These are phyloP conservation scores for Campylomormyrus numenius DNA, from an alignment of 2,113 vertebrate species.

Conservation along the genomic window DNA sequence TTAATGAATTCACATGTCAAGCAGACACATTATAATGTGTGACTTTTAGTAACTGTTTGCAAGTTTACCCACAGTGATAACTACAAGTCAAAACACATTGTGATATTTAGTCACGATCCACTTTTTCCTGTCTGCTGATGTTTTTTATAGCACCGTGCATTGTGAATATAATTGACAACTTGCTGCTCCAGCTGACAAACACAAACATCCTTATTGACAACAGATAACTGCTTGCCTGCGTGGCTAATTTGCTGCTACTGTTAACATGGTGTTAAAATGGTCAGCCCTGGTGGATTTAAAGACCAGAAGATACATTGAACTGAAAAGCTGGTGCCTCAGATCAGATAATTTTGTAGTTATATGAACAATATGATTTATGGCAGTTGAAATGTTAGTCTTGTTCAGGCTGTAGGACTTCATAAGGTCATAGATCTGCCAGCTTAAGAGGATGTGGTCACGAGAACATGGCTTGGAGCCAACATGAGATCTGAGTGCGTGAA, in stretches of 20 bases:
- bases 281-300: neutral
- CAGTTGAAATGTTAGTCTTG: neutral
- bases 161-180: neutral
- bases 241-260: neutral
- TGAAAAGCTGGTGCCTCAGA: neutral
- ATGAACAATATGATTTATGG: neutral
- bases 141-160: neutral
- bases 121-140: neutral
- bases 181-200: neutral
- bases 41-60: neutral
- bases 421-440: neutral
- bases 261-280: neutral
- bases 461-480: neutral
- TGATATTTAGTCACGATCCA: neutral
- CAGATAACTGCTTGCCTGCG: neutral
- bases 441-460: neutral
- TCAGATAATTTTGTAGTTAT: neutral
- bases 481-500: neutral
- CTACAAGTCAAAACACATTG: neutral
- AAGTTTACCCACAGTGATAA: neutral
- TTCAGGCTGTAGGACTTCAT: neutral
- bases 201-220: constrained; percentile 1
- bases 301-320: neutral
- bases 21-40: neutral
- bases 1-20: neutral